Evolutionary conservation across 2,888 invertebrate genomes (phyloP), one percentile per base, ranked within the genome.

Genomic region (Catocala fraxini): DNA sequence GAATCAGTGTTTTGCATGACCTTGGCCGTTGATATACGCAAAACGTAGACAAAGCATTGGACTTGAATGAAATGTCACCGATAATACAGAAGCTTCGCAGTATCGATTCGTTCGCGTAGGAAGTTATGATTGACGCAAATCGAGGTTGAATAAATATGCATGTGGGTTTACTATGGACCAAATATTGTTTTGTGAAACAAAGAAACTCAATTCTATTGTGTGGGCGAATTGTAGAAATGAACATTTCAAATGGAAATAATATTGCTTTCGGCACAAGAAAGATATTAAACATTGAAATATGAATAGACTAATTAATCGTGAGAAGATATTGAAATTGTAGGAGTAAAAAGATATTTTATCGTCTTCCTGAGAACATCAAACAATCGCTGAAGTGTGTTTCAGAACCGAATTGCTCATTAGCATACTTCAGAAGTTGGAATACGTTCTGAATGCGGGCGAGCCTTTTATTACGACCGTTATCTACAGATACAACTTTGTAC

Each of bases 111-210:
- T 65, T 61, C 59, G 61, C 51, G 41, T 65, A 55, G 54, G 58
- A 47, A 65, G 65, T 46, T 46, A 46, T 46, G 68, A 74, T 65
- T 63, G 75, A 70, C 54, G 59, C 51, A 63, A 76, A 73, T 62
- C 47, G 63, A 77, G 65, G 77, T 63, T 77, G 41, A 65, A 77
- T 67, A 77, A 77, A 77, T 77, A 74, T 74, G 63, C 67, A 59
- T 61, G 53, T 53, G 59, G 61, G 62, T 64, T 66, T 62, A 70
- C 60, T 64, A 64, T 64, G 15, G 46, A 57, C 48, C 53, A 59
- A 65, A 68, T 56, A 49, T 46, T 65, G 42, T 47, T 39, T 51
- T 49, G 51, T 52, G 51, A 53, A 59, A 75, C 58, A 63, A 60
- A 59, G 47, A 60, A 63, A 47, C 9, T 35, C 6, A 48, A 15